Conservation (phyloP, 2,113 vertebrate species). For the Amphiprion ocellaris region DNA sequence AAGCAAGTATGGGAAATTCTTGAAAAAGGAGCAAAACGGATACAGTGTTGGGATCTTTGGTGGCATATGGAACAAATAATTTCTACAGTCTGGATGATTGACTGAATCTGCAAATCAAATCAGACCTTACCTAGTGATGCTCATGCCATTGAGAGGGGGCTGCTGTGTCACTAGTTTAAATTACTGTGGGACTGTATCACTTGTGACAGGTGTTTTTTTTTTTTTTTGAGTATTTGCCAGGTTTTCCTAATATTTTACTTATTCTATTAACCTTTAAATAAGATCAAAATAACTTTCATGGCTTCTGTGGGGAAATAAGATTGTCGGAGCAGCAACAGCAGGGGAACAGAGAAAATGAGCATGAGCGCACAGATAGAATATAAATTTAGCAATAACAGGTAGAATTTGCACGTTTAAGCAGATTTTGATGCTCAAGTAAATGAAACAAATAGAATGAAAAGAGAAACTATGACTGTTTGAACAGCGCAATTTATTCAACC, state of each 20-base stretch:
- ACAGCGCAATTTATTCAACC: conserved; percentile 42
- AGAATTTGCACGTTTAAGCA: conserved; percentile 39
- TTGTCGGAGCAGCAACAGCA: conserved; percentile 17
- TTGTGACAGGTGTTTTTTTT: conserved; percentile 13
- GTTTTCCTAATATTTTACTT: conserved; percentile 37
- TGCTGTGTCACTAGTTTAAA: conserved; percentile 16
- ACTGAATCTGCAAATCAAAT: conserved; percentile 47
- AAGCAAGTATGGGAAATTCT: background rate
- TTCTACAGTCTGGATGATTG: conserved; percentile 23
- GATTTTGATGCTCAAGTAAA: conserved; percentile 30
- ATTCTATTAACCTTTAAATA: conserved; percentile 49
- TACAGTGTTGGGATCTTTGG: background rate
- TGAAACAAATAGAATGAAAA: conserved; percentile 9
- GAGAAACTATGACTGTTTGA: background rate
- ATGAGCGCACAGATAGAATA: conserved; percentile 31
- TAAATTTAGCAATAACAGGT: conserved; percentile 24
- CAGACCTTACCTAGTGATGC: conserved; percentile 14
- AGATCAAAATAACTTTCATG: conserved; percentile 29
- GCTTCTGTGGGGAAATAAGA: conserved; percentile 40
- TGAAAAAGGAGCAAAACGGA: background rate
- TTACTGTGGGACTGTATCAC: conserved; percentile 18
- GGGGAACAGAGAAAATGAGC: conserved; percentile 17
- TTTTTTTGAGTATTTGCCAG: conserved; percentile 19
- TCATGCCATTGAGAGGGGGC: conserved; percentile 35
- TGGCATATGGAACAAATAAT: conserved; percentile 9